Conservation (phyloP, 92 coral and sea anemone species). For the Porites divaricata region DNA sequence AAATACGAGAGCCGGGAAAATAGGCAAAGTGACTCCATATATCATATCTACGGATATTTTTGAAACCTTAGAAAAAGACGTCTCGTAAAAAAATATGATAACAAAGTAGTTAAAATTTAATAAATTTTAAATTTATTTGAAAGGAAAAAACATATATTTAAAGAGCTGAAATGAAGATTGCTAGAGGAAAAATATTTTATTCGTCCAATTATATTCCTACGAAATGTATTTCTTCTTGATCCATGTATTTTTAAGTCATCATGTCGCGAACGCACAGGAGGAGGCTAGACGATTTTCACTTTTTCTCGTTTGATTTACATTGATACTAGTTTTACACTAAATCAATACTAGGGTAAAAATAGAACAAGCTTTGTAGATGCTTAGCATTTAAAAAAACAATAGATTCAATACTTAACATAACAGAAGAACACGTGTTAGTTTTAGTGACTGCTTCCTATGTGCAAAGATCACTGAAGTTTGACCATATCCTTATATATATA, state of each 20-base stretch:
- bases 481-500: neutral
- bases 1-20: neutral
- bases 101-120: conserved; percentile 12
- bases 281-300: neutral
- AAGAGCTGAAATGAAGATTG: neutral
- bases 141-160: neutral
- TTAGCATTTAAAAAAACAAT: conserved; percentile 39
- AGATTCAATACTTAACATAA: neutral
- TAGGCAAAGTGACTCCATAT: neutral
- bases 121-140: conserved; percentile 2
- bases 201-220: conserved; percentile 17
- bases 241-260: conserved; percentile 1
- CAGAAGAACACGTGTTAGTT: conserved; percentile 37
- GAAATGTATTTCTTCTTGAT: conserved; percentile 9
- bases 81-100: neutral
- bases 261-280: neutral
- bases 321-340: neutral
- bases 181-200: neutral
- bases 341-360: conserved; percentile 4
- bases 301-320: neutral
- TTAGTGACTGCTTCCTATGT: conserved; percentile 4
- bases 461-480: neutral
- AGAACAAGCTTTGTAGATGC: conserved; percentile 16
- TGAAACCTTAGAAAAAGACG: neutral
- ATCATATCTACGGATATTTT: conserved; percentile 4